phyloP scores from a whole-genome alignment of 1,140 invertebrate species.

The Oryctes rhinoceros region DNA sequence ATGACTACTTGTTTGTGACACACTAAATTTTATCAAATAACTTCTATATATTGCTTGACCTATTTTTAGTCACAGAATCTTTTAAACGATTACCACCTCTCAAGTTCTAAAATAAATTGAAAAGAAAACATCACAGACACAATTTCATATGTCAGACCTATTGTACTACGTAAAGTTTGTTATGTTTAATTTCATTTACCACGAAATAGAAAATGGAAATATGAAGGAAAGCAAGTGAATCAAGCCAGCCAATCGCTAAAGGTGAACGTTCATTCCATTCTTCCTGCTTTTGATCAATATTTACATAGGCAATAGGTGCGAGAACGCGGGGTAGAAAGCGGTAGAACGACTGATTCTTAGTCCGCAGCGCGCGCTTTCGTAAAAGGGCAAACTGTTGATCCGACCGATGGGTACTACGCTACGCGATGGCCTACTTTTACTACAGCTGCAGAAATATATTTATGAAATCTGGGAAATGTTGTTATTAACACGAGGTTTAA shows the following conservation, averaged over 20 bases:
- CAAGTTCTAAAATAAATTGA: no score
- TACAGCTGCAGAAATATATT: neutral
- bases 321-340: neutral
- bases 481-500: no score
- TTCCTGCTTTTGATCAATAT: slow-evolving; percentile 21
- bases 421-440: neutral
- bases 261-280: slow-evolving; percentile 21
- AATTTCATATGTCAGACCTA: no score
- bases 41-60: neutral
- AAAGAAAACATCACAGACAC: no score
- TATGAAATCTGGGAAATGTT: no score
- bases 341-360: slow-evolving; percentile 16
- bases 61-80: neutral
- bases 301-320: slow-evolving; percentile 9
- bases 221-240: slow-evolving; percentile 23
- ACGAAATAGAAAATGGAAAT: neutral
- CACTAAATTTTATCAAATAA: neutral
- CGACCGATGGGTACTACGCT: neutral
- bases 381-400: slow-evolving; percentile 33
- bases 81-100: no score
- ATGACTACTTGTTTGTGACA: neutral
- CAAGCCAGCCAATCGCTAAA: neutral
- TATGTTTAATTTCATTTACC: no score
- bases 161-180: no score
- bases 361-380: neutral